Conservation (phyloP, 2,113 vertebrate species). For the Epinephelus lanceolatus region DNA sequence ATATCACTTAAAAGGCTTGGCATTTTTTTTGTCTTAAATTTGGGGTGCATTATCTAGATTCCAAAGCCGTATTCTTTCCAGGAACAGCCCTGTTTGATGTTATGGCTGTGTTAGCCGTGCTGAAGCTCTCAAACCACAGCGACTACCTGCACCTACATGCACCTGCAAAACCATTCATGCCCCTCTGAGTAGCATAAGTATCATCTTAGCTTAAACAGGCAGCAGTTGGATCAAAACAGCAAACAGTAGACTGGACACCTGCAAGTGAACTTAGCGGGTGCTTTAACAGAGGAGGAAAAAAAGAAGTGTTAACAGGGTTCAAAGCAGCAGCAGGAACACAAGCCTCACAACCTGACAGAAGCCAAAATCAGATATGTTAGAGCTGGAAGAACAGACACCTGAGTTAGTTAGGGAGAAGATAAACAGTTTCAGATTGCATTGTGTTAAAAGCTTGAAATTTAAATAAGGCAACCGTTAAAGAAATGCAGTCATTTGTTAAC, state of each 20-base stretch:
- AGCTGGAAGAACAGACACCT: constrained; percentile 50
- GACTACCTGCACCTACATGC: constrained; percentile 67
- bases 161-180: constrained; percentile 64
- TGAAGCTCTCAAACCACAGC: constrained; percentile 56
- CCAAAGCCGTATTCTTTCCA: constrained; percentile 49
- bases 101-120: constrained; percentile 81
- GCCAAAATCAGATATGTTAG: constrained; percentile 56
- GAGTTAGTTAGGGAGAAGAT: constrained; percentile 61
- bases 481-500: constrained; percentile 16
- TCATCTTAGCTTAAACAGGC: constrained; percentile 60
- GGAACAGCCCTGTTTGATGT: constrained; percentile 84
- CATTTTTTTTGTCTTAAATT: background rate
- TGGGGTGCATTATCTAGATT: constrained; percentile 46
- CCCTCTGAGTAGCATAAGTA: constrained; percentile 50
- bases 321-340: constrained; percentile 51
- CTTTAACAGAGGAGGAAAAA: constrained; percentile 31
- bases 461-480: constrained; percentile 26
- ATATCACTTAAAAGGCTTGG: constrained; percentile 47
- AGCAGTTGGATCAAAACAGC: constrained; percentile 56
- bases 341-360: constrained; percentile 53
- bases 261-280: constrained; percentile 56
- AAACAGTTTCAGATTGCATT: constrained; percentile 27
- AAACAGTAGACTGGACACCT: constrained; percentile 60
- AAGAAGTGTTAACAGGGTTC: constrained; percentile 31
- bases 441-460: constrained; percentile 46